Evolutionary conservation across 2,113 vertebrate genomes (phyloP), one percentile per base, ranked within the genome.

Genomic region (Scomber japonicus): DNA sequence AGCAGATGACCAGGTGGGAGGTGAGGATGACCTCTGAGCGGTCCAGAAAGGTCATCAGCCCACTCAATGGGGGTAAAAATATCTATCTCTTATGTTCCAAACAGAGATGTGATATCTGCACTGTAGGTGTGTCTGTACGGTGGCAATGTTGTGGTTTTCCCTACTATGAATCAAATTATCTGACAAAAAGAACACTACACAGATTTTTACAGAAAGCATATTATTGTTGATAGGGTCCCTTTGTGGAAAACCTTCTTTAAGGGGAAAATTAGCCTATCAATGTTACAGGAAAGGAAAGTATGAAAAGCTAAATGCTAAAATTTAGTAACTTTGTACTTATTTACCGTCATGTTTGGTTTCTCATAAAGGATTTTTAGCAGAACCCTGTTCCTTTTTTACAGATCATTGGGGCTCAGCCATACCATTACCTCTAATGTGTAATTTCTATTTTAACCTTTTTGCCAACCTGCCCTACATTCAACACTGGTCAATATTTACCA

Each of bases 401-500:
- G 35, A 30, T 62, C 17, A 5, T 11, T 45, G 0, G 24, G 67
- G 13, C 66, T 40, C 15, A 30, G 16, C 9, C 24, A 10, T 1
- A 54, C 12, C 17, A 12, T 17, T 24, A 40, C 27, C 49, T 66
- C 21, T 9, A 62, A 48, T 69, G 62, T 8, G 15, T 64, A 61
- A 76, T 76, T 54, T 75, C 2, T 19, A 12, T 53, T 63, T 80
- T 59, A 68, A 71, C 71, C 49, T 76, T 79, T 67, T 63, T 4
- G 4, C 59, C 62, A 75, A n/a, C 67, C 71, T 48, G 49, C 48
- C 60, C 57, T 60, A 54, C 62, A 57, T 84, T 81, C 35, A 56
- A 45, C 54, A 0, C 31, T 76, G 86, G 80, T 90, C 85, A 88
- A 77, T 91, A 84, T 88, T 92, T 88, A 92, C 89, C 84, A 90